Evolutionary conservation across 2,888 invertebrate genomes (phyloP).

Genomic region (Heliconius cydno): DNA sequence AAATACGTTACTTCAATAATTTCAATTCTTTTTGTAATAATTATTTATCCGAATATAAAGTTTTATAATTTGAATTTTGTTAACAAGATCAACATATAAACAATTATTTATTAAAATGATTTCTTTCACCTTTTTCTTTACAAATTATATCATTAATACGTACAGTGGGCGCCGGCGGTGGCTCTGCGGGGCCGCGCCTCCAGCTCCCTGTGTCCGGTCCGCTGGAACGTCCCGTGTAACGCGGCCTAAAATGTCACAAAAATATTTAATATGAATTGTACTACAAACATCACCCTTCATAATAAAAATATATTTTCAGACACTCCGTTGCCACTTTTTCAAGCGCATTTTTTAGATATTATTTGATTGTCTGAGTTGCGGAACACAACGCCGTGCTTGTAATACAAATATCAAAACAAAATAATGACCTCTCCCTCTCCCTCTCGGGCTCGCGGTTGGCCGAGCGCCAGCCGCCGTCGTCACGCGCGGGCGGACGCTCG

Average conservation of each 20-base stretch:
- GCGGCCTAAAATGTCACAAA: conserved; percentile 52
- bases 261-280: not conserved
- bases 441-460: conserved; percentile 52
- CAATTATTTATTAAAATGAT: not conserved
- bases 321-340: not conserved
- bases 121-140: not conserved
- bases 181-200: conserved; percentile 71
- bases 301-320: not conserved
- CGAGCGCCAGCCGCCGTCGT: conserved; percentile 64
- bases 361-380: not conserved
- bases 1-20: too few species aligned
- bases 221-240: conserved; percentile 72
- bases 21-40: too few species aligned
- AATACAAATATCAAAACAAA: too few species aligned
- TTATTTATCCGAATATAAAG: not conserved
- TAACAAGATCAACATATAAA: not conserved
- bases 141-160: conserved; percentile 44
- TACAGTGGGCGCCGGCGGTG: conserved; percentile 64
- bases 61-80: not conserved
- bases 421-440: not conserved
- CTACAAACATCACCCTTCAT: not conserved
- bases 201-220: conserved; percentile 68
- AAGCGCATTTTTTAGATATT: not conserved
- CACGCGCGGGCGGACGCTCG: conserved; percentile 52
- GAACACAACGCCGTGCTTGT: too few species aligned